These are phyloP conservation scores for Abrostola triplasia DNA, from an alignment of 2,888 invertebrate species.

Conservation along the genomic window DNA sequence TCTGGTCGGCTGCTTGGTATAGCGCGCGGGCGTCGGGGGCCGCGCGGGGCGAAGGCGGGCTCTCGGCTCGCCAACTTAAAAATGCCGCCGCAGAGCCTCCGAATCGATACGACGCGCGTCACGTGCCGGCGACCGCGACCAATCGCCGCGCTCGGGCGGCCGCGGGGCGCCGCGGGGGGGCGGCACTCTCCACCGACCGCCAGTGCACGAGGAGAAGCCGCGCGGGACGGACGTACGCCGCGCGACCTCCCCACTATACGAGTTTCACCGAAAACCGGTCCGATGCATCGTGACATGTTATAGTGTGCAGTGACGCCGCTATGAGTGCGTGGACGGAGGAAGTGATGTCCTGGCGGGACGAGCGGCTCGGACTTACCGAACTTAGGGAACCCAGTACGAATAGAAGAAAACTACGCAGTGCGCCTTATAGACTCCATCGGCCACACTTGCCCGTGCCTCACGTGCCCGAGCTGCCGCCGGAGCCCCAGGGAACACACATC, in stretches of 20 bases:
- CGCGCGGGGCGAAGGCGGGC: slow-evolving; percentile 84
- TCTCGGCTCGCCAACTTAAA: slow-evolving; percentile 90
- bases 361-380: slow-evolving; percentile 82
- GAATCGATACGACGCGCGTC: slow-evolving; percentile 93
- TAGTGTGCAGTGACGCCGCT: slow-evolving; percentile 77
- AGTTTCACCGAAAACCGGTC: slow-evolving; percentile 82
- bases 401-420: slow-evolving; percentile 87
- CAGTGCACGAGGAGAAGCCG: slow-evolving; percentile 80
- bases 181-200: slow-evolving; percentile 59
- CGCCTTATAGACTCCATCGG: slow-evolving; percentile 91
- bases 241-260: slow-evolving; percentile 60
- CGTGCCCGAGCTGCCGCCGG: slow-evolving; percentile 82
- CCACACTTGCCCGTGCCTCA: slow-evolving; percentile 88
- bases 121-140: slow-evolving; percentile 89
- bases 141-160: slow-evolving; percentile 80
- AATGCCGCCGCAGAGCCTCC: slow-evolving; percentile 94
- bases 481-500: slow-evolving; percentile 91
- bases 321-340: slow-evolving; percentile 88
- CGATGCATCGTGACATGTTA: slow-evolving; percentile 81
- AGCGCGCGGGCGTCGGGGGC: slow-evolving; percentile 71
- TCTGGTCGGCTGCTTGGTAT: slow-evolving; percentile 65
- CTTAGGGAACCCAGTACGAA: slow-evolving; percentile 80
- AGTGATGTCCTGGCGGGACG: slow-evolving; percentile 84
- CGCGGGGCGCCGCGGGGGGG: slow-evolving; percentile 70
- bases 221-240: slow-evolving; percentile 68